Evolutionary conservation across 2,888 invertebrate species (phyloP), one percentile per base, ranked within the genome.

Genomic region (Synanthedon tipuliformis): DNA sequence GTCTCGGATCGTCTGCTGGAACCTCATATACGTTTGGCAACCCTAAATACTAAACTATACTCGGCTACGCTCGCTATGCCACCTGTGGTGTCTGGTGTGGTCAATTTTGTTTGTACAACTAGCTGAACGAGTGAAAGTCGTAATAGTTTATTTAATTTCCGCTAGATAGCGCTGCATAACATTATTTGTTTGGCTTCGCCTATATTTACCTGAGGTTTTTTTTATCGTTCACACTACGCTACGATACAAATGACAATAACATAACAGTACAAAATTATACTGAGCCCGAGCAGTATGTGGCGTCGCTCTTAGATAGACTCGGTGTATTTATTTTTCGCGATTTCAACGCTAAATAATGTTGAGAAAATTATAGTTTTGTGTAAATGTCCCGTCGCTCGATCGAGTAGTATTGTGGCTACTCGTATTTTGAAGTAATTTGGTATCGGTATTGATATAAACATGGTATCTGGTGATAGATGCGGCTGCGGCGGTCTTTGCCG

Each of bases 401-500:
- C 55, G 54, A 59, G 56, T 66, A 60, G 62, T 63, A 57, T 60
- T 52, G 57, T 54, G 34, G 54, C 53, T 60, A 51, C 52, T 61
- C 55, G 56, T 41, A 12, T 40, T 18, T 13, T 49, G 49, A 49
- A 50, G 4, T n/a, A 50, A n/a, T 13, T 50, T 15, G 13, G 27
- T 5, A 49, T 34, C 34, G 34, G 3, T 34, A 34, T 34, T 10
- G 34, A 34, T 34, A 34, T 34, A 12, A 58, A 48, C 50, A 69
- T 73, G 83, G 82, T 79, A 59, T 76, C 79, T 55, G 71, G 66
- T 48, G 70, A 68, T 55, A 71, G 69, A 64, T 82, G 83, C 61
- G 70, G 75, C 41, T 85, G 85, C 60, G 69, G 77, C 55, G 74
- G 75, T 34, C 71, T 82, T 59, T 85, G 85, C 61, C 75, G 76